Percentiles rank a stretch among this genome's conserved stretches.
phyloP scores from a whole-genome alignment of 2,888 invertebrate species.

The Quadroppia sp. region DNA sequence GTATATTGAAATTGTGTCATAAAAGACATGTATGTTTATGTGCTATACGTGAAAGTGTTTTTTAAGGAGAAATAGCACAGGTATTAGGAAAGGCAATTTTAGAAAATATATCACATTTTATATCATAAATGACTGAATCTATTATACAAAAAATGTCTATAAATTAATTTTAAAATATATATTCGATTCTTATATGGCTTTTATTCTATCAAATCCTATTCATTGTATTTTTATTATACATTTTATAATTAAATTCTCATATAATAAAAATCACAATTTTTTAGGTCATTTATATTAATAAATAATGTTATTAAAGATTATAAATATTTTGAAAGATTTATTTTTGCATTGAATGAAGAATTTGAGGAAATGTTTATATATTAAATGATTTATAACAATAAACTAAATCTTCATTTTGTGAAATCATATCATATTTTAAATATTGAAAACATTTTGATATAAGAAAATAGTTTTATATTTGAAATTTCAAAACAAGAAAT shows the following conservation, averaged over 20 bases:
- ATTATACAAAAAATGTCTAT: no score
- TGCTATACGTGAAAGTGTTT: conserved; percentile 13
- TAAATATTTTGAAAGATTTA: not conserved
- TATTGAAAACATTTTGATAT: no score
- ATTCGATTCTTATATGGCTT: no score
- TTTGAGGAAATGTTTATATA: not conserved
- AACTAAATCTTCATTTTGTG: no score
- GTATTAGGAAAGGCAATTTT: not conserved
- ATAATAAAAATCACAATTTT: not conserved
- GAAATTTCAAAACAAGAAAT: no score
- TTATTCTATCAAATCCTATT: no score
- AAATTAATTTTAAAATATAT: no score
- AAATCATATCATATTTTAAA: no score
- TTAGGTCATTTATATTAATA: not conserved
- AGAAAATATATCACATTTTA: not conserved
- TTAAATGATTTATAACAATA: no score
- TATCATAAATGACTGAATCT: no score
- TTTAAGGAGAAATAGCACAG: not conserved
- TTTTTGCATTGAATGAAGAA: not conserved
- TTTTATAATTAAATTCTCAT: not conserved
- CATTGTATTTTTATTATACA: not conserved
- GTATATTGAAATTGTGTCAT: not conserved
- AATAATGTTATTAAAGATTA: not conserved
- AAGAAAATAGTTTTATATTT: no score
- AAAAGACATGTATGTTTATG: conserved; percentile 1